Evolutionary conservation across 1,140 invertebrate genomes (phyloP).

Genomic region (Drosophila obscura): DNA sequence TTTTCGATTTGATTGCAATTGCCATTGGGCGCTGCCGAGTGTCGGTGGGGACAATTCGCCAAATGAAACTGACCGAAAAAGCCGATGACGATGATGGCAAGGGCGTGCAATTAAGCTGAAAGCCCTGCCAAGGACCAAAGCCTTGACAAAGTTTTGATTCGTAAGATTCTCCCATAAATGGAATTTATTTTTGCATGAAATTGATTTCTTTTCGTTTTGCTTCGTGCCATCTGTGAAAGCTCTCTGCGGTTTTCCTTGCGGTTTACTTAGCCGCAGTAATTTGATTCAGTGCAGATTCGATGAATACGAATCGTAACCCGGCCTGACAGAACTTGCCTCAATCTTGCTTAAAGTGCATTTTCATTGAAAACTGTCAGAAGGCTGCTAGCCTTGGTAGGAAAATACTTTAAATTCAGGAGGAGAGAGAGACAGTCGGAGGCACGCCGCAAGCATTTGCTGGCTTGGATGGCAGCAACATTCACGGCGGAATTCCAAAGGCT

Average conservation of each 20-base stretch:
- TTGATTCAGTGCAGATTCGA: slow-evolving; percentile 29
- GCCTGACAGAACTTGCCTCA: background rate
- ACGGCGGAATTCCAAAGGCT: slow-evolving; percentile 46
- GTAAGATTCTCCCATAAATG: slow-evolving; percentile 11
- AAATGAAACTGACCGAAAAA: slow-evolving; percentile 29
- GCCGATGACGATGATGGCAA: slow-evolving; percentile 12
- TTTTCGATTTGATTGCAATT: slow-evolving; percentile 53
- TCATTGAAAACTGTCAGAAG: slow-evolving; percentile 37
- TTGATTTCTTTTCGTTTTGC: slow-evolving; percentile 31
- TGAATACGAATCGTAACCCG: background rate
- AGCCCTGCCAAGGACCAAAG: slow-evolving; percentile 35
- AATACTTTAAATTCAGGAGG: slow-evolving; percentile 29
- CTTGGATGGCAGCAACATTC: slow-evolving; percentile 43
- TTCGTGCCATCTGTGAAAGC: slow-evolving; percentile 24
- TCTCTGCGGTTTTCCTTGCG: slow-evolving; percentile 1
- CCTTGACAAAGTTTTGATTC: slow-evolving; percentile 15
- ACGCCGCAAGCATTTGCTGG: slow-evolving; percentile 54
- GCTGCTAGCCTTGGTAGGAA: slow-evolving; percentile 3
- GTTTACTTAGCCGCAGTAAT: slow-evolving; percentile 26
- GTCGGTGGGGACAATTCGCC: slow-evolving; percentile 11
- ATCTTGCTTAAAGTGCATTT: slow-evolving; percentile 29
- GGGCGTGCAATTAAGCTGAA: slow-evolving; percentile 49
- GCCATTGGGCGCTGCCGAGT: slow-evolving; percentile 12
- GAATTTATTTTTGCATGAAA: slow-evolving; percentile 28
- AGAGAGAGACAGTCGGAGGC: background rate